Evolutionary conservation across 2,113 vertebrate genomes (phyloP).

Genomic region (Aviceda subcristata): DNA sequence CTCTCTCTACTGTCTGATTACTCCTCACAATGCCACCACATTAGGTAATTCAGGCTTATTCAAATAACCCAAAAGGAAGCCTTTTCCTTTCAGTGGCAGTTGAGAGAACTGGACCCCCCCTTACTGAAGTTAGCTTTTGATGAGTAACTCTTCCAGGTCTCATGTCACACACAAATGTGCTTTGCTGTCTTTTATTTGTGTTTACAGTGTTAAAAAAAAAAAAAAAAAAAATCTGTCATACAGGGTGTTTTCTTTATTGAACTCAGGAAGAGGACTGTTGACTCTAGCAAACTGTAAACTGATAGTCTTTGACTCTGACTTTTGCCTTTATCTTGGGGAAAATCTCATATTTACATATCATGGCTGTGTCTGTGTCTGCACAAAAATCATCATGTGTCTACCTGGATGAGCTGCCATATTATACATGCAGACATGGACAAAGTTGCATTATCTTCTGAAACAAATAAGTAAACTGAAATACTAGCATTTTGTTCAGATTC

Average conservation of each 20-base stretch:
- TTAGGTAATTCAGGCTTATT: neutral
- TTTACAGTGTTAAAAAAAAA: neutral
- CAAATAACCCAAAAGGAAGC: neutral
- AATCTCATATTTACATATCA: neutral
- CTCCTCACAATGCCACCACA: neutral
- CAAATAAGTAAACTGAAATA: neutral
- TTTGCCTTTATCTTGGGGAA: neutral
- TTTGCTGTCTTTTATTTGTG: neutral
- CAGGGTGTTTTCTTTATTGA: neutral
- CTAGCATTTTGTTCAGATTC: neutral
- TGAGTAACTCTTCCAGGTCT: neutral
- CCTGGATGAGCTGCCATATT: neutral
- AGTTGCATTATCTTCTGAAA: neutral
- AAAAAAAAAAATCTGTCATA: too few species aligned
- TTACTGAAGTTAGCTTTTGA: neutral
- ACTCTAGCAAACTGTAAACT: neutral
- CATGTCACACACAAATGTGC: neutral
- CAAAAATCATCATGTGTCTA: neutral
- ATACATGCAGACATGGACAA: fast-evolving
- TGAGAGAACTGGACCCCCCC: neutral
- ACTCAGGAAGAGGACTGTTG: neutral
- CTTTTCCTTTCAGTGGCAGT: neutral
- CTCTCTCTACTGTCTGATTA: neutral
- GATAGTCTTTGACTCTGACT: fast-evolving
- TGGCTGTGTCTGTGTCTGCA: neutral